Evolutionary conservation across 2,888 invertebrate species (phyloP).

Genomic region (Ptychoptera contaminata): DNA sequence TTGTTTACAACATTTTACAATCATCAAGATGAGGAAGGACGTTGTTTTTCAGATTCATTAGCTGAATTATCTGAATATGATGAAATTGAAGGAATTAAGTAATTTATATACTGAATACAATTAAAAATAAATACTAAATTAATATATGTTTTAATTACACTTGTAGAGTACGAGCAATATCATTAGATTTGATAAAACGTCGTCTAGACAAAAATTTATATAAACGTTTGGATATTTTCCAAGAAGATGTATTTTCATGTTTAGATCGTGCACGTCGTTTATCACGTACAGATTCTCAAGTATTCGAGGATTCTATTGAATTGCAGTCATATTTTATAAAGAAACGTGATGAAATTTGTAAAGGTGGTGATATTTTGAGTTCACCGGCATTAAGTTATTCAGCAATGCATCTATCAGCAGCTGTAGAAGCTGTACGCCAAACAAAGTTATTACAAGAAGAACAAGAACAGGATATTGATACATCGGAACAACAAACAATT

Average conservation of each 20-base stretch:
- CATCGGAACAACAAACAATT: slow-evolving; percentile 22
- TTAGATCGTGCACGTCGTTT: slow-evolving; percentile 77
- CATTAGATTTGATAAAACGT: slow-evolving; percentile 84
- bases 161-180: slow-evolving; percentile 60
- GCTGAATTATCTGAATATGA: slow-evolving; percentile 85
- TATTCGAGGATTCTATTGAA: slow-evolving; percentile 91
- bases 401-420: slow-evolving; percentile 53
- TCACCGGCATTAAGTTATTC: slow-evolving; percentile 80
- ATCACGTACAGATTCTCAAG: slow-evolving; percentile 82
- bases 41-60: slow-evolving; percentile 93
- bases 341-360: slow-evolving; percentile 41
- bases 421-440: slow-evolving; percentile 59
- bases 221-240: slow-evolving; percentile 84
- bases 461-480: slow-evolving; percentile 48
- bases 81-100: slow-evolving; percentile 51
- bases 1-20: slow-evolving; percentile 90
- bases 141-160: background rate
- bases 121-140: background rate
- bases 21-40: slow-evolving; percentile 91
- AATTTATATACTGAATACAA: slow-evolving; percentile 14
- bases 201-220: slow-evolving; percentile 85
- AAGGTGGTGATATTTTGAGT: slow-evolving; percentile 43
- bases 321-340: slow-evolving; percentile 81
- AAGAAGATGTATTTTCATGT: slow-evolving; percentile 90
- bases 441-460: slow-evolving; percentile 63